Percentiles rank a stretch among this genome's conserved stretches.
These are phyloP conservation scores for Cephus sareptanus DNA, from an alignment of 2,888 invertebrate genomes.

Conservation along the genomic window DNA sequence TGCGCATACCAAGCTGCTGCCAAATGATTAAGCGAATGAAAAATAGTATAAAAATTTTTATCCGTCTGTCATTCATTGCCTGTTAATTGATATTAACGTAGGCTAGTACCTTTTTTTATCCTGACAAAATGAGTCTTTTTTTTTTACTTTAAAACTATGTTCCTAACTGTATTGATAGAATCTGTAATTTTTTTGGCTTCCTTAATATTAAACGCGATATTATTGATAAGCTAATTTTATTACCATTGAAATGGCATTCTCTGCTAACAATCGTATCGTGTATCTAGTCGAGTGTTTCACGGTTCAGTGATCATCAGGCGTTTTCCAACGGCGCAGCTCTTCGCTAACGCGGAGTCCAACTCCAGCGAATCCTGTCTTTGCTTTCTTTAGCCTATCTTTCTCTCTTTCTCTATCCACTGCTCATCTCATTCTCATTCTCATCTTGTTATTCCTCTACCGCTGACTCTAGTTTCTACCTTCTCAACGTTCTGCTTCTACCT, in stretches of 20 bases:
- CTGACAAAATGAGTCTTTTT: not conserved
- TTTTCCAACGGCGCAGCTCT: not conserved
- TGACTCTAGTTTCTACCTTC: not conserved
- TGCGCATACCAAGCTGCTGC: not conserved
- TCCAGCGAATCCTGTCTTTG: not conserved
- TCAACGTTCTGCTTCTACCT: not conserved
- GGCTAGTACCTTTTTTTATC: not conserved
- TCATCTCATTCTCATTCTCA: not conserved
- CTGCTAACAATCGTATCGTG: constrained; percentile 38
- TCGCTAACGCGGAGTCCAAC: not conserved
- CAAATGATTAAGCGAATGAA: not conserved
- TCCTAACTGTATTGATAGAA: not conserved
- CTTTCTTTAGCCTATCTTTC: not conserved
- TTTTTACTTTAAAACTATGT: not conserved
- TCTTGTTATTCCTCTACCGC: not conserved
- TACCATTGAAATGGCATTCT: constrained; percentile 31
- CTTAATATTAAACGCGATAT: not conserved
- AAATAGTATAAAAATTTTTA: not conserved
- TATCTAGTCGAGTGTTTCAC: constrained; percentile 41
- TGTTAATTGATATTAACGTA: not conserved
- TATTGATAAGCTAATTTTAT: not conserved
- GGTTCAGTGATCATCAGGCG: constrained; percentile 42
- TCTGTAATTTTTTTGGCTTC: not conserved
- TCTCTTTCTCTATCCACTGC: not conserved
- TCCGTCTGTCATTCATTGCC: not conserved